A percentile compares a stretch with the other conserved stretches of the same genome.
phyloP scores from a whole-genome alignment of 2,888 invertebrate species.

The Lasioglossum vierecki region DNA sequence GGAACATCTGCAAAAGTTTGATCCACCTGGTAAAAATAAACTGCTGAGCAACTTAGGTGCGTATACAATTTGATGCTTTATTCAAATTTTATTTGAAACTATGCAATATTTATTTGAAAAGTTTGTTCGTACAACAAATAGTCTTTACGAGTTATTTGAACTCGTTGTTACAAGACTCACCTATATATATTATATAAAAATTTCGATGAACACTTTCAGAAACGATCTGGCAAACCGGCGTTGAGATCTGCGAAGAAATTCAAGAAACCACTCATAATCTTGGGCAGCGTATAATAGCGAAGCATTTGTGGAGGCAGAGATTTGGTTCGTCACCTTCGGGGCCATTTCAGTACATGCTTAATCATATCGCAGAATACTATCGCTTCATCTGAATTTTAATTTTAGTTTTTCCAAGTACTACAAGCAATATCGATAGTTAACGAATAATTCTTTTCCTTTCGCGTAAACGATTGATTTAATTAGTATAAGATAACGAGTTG shows the following conservation, averaged over 20 bases:
- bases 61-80: neutral
- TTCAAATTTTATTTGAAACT: no score
- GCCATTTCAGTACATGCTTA: constrained; percentile 82
- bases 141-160: no score
- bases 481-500: constrained; percentile 11
- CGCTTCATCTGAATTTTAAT: constrained; percentile 73
- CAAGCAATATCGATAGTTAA: constrained; percentile 47
- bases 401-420: constrained; percentile 25
- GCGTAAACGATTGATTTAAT: constrained; percentile 18
- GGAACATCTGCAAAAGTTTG: constrained; percentile 83
- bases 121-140: no score
- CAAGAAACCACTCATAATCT: constrained; percentile 83
- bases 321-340: constrained; percentile 81
- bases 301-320: constrained; percentile 84
- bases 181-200: no score
- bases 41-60: constrained; percentile 83
- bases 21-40: constrained; percentile 82
- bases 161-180: no score
- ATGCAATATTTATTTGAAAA: no score
- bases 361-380: constrained; percentile 83
- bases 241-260: constrained; percentile 86
- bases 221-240: constrained; percentile 88
- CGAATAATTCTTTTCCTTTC: constrained; percentile 24
- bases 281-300: constrained; percentile 82
- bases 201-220: constrained; percentile 82